Evolutionary conservation across 2,888 invertebrate genomes (phyloP).

Genomic region (Limnephilus rhombicus): DNA sequence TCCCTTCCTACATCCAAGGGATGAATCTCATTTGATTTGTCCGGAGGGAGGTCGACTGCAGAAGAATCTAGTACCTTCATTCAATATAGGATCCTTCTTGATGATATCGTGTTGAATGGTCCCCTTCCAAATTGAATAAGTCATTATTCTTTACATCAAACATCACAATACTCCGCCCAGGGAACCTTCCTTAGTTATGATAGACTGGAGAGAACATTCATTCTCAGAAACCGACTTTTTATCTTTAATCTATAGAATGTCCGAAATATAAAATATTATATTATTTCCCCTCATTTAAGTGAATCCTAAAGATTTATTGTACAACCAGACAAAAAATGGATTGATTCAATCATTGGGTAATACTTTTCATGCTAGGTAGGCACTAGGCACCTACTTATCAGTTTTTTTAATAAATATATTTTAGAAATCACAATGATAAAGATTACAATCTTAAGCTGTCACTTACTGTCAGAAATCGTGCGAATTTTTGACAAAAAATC

Average conservation of each 20-base stretch:
- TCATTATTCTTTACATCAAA: constrained; percentile 49
- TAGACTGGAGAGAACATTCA: constrained; percentile 27
- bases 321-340: constrained; percentile 12
- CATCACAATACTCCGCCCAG: constrained; percentile 57
- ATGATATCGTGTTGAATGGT: constrained; percentile 28
- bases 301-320: constrained; percentile 17
- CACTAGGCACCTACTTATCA: background rate
- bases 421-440: background rate
- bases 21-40: background rate
- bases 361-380: background rate
- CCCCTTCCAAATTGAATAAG: constrained; percentile 44
- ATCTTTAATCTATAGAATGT: constrained; percentile 4
- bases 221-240: constrained; percentile 7
- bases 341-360: background rate
- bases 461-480: background rate
- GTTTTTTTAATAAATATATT: background rate
- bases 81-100: background rate
- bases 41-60: constrained; percentile 2
- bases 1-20: constrained; percentile 20
- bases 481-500: background rate
- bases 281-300: constrained; percentile 2
- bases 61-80: background rate
- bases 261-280: constrained; percentile 6
- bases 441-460: constrained; percentile 12
- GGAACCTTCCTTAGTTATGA: constrained; percentile 17